Percentiles rank a stretch among this genome's conserved stretches.
phyloP scores from a whole-genome alignment of 2,797 vertebrate genomes.

The Limosa lapponica region DNA sequence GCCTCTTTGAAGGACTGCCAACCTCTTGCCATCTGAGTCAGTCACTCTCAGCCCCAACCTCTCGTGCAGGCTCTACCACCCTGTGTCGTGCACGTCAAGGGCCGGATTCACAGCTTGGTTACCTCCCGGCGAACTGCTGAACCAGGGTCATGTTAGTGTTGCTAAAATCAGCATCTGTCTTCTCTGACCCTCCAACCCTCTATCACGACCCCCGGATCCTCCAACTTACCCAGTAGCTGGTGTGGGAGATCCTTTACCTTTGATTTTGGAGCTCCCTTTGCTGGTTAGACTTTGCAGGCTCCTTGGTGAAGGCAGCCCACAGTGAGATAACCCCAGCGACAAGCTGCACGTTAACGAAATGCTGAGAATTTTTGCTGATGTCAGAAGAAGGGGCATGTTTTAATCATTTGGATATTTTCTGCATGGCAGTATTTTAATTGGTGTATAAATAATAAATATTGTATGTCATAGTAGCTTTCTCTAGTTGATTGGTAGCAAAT shows the following conservation, averaged over 20 bases:
- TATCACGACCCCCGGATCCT: neutral
- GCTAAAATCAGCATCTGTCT: neutral
- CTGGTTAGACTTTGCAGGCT: neutral
- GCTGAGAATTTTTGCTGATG: neutral
- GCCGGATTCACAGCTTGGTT: neutral
- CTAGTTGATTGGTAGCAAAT: neutral
- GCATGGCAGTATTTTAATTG: neutral
- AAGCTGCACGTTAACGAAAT: neutral
- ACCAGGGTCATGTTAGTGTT: neutral
- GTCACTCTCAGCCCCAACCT: conserved; percentile 16
- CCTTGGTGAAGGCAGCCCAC: neutral
- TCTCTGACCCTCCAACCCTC: neutral
- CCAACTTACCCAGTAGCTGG: neutral
- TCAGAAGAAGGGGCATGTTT: neutral
- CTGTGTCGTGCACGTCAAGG: neutral
- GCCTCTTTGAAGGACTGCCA: conserved; percentile 54
- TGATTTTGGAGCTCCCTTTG: neutral
- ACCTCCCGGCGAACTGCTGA: accelerated
- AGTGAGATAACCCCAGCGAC: neutral
- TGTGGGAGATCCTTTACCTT: neutral
- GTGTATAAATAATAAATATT: neutral
- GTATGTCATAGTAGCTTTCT: neutral
- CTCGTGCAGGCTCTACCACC: neutral
- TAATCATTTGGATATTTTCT: neutral
- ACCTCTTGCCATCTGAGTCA: conserved; percentile 28